Base-by-base conservation (phyloP, 1,140 invertebrate species). In the Philotrypesis tridentata region DNA sequence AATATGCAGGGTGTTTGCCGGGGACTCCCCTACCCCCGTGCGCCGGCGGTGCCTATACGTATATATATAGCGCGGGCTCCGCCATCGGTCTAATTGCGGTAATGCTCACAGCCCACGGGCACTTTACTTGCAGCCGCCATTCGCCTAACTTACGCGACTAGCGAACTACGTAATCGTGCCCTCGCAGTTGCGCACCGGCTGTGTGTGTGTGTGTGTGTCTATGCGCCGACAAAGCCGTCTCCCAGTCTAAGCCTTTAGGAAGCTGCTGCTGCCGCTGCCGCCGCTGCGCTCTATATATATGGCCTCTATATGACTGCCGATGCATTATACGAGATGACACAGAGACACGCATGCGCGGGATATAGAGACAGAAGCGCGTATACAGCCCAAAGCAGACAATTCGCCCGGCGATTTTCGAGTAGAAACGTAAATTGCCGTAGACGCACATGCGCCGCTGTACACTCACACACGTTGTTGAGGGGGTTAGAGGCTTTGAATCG, bases 11-110 rank as follows among this genome's bases (percentile, higher is more conserved):
- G 70, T 88, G 85, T 86, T 88, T 87, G 87, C 84, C 75, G 85
- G 86, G 17, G 48, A 55, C 87, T 82, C 83, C 85, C 83, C 79
- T 82, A 72, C 63, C 73, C 77, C n/a, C n/a, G n/a, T n/a, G n/a
- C n/a, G n/a, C n/a, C n/a, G n/a, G n/a, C n/a, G n/a, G n/a, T n/a
- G n/a, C n/a, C n/a, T n/a, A n/a, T n/a, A n/a, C n/a, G n/a, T n/a
- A n/a, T n/a, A n/a, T n/a, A n/a, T n/a, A n/a, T n/a, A n/a, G n/a
- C n/a, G n/a, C 33, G 12, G 84, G 84, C 85, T 83, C 81, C 85
- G 87, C 83, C 86, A 88, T 87, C 83, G 86, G 85, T 87, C 85
- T 89, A 89, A 89, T 89, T 88, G 88, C 85, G 86, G 87, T 88
- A 88, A 89, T 87, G 85, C 84, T 87, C 85, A 80, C 83, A 85